Conservation (phyloP, 2,113 vertebrate species). For the Passer domesticus region DNA sequence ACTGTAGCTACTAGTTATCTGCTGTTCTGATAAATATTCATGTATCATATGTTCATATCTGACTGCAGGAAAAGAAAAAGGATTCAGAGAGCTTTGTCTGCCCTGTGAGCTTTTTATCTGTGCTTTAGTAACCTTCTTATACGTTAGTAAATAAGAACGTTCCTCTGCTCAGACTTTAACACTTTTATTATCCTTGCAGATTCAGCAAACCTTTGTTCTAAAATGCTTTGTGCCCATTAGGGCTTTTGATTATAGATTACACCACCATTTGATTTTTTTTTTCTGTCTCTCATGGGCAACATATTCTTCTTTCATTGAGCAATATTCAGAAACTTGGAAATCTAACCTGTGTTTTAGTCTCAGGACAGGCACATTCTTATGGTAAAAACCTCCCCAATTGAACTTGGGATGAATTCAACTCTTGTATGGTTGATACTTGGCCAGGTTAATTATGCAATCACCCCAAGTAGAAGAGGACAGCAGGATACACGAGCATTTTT, state of each 20-base stretch:
- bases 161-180: slow-evolving; percentile 33
- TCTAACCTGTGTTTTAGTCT: slow-evolving; percentile 81
- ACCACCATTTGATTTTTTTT: slow-evolving; percentile 66
- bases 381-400: slow-evolving; percentile 74
- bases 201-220: slow-evolving; percentile 77
- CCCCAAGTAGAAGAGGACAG: slow-evolving; percentile 68
- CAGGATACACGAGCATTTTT: slow-evolving; percentile 63
- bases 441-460: slow-evolving; percentile 78
- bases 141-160: slow-evolving; percentile 10
- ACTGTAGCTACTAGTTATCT: slow-evolving; percentile 54
- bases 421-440: slow-evolving; percentile 73
- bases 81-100: slow-evolving; percentile 50
- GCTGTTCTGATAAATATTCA: slow-evolving; percentile 65
- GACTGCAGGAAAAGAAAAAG: slow-evolving; percentile 43
- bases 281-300: slow-evolving; percentile 63
- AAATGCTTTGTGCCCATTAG: slow-evolving; percentile 70
- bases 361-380: slow-evolving; percentile 79
- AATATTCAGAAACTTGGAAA: slow-evolving; percentile 80
- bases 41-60: slow-evolving; percentile 62
- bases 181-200: slow-evolving; percentile 66
- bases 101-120: slow-evolving; percentile 60
- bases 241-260: slow-evolving; percentile 78
- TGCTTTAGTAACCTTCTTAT: slow-evolving; percentile 25
- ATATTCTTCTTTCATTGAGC: slow-evolving; percentile 77
- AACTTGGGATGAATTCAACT: slow-evolving; percentile 75